Base-by-base conservation (phyloP, 2,113 vertebrate genomes). In the Cynopterus brachyotis region DNA sequence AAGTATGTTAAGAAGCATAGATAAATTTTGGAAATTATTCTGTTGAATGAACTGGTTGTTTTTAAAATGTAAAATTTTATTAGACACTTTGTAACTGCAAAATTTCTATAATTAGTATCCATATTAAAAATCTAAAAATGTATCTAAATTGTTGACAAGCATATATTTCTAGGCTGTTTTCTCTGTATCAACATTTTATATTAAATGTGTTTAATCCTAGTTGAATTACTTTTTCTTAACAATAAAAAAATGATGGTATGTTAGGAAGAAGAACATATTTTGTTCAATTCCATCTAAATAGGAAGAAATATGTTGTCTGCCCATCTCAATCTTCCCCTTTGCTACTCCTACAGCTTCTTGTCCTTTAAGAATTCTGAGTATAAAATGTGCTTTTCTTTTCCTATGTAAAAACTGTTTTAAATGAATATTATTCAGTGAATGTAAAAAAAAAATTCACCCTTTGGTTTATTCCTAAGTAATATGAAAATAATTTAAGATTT, bases 11-110 rank as follows among this genome's bases (percentile, higher is more conserved):
- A 87, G 80, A 72, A 97, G 82, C 26, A 62, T 79, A 95, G 69
- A 83, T 96, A 93, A 97, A 96, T 73, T 82, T 62, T 19, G 72
- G 55, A 96, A 95, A 96, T 50, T 75, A 97, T 78, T 92, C 59
- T 75, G 20, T 92, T 83, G 95, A 84, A 93, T 64, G 10, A 93
- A 85, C 1, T 37, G 6, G 16, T 55, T 88, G 85, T 73, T 95
- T 85, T 94, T 83, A 70, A 88, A 94, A 95, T 45, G 42, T 70
- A 30, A 89, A 85, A 85, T 78, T 97, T 87, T 76, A 95, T 45
- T 55, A 1, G 89, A 83, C 2, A 91, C 7, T 93, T 92, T 67
- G 55, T 66, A 86, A 85, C 1, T 91, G 20, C 7, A 76, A 26
- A 62, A 84, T 95, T 79, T 89, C 37, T 87, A 3, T 69, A 82